A percentile compares a stretch with the other conserved stretches of the same genome.
Evolutionary conservation across 2,888 invertebrate species (phyloP).

Genomic region (Onthophagus sagittarius): DNA sequence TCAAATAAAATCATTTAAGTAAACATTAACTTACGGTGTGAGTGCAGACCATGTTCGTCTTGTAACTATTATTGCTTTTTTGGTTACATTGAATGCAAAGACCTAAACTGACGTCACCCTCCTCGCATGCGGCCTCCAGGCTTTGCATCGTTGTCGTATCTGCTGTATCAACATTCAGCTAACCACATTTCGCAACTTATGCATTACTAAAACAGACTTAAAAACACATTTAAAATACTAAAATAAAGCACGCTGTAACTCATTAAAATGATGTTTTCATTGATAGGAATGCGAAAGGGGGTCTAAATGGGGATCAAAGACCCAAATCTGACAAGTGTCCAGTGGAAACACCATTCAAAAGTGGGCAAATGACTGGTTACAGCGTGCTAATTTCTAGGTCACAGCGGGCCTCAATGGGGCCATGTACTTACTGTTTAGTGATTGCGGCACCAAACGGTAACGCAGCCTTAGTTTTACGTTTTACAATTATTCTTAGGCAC

Average conservation of each 20-base stretch:
- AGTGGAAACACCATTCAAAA: slow-evolving; percentile 22
- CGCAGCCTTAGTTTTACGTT: slow-evolving; percentile 30
- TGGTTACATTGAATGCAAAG: slow-evolving; percentile 29
- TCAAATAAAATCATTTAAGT: too few species aligned
- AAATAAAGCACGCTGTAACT: background rate
- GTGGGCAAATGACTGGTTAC: slow-evolving; percentile 24
- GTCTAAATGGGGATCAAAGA: background rate
- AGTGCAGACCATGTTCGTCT: slow-evolving; percentile 32
- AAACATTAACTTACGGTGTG: slow-evolving; percentile 23
- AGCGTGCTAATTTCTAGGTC: slow-evolving; percentile 25
- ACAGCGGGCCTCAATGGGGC: slow-evolving; percentile 23
- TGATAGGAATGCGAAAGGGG: background rate
- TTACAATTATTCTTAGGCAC: slow-evolving; percentile 34
- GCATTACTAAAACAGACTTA: slow-evolving; percentile 16
- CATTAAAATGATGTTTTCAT: background rate
- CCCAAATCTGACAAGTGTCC: slow-evolving; percentile 43
- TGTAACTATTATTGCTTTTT: slow-evolving; percentile 23
- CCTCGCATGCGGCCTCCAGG: slow-evolving; percentile 63
- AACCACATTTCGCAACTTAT: slow-evolving; percentile 40
- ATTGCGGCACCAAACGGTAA: slow-evolving; percentile 30
- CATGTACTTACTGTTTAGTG: slow-evolving; percentile 34
- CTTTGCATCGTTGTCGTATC: slow-evolving; percentile 59
- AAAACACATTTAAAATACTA: slow-evolving; percentile 11
- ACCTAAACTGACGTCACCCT: slow-evolving; percentile 57
- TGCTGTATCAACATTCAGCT: slow-evolving; percentile 49